Evolutionary conservation across 2,797 vertebrate genomes (phyloP).

Genomic region (Gephyroberyx darwinii): DNA sequence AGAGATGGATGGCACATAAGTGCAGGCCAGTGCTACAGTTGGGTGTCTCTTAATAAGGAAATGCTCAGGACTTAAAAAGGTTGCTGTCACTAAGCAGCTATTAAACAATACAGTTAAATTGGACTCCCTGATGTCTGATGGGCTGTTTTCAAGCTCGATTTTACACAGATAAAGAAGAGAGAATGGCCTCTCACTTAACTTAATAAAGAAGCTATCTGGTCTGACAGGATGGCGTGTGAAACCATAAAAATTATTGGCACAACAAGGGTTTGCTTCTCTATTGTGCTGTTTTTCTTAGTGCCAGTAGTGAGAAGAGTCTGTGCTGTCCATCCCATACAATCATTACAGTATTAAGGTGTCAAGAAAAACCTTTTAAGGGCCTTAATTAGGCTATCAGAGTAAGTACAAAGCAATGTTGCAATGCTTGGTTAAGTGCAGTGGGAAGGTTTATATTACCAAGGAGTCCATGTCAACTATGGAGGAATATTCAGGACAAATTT

Average conservation of each 20-base stretch:
- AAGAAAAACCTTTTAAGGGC: constrained; percentile 45
- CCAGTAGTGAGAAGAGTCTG: constrained; percentile 19
- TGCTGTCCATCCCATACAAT: constrained; percentile 35
- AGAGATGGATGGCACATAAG: constrained; percentile 16
- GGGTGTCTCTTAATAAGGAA: constrained; percentile 31
- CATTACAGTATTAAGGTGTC: constrained; percentile 52
- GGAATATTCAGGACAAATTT: too few relatives aligned
- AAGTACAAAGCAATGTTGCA: constrained; percentile 22
- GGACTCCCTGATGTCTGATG: constrained; percentile 22
- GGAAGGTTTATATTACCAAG: constrained; percentile 7
- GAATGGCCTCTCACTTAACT: constrained; percentile 20
- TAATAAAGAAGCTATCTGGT: constrained; percentile 35
- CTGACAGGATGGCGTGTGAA: constrained; percentile 43
- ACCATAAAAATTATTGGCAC: constrained; percentile 52
- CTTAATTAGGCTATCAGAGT: constrained; percentile 39
- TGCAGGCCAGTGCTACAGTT: not conserved
- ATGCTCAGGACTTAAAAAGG: constrained; percentile 21
- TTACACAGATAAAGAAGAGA: constrained; percentile 13
- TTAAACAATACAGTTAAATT: constrained; percentile 41
- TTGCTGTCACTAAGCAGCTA: constrained; percentile 23
- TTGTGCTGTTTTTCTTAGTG: constrained; percentile 28
- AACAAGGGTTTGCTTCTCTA: not conserved
- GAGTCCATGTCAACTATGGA: not conserved
- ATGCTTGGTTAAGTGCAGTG: constrained; percentile 1
- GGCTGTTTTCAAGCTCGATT: constrained; percentile 33